phyloP scores from a whole-genome alignment of 1,140 invertebrate species.

The Drosophila mauritiana region DNA sequence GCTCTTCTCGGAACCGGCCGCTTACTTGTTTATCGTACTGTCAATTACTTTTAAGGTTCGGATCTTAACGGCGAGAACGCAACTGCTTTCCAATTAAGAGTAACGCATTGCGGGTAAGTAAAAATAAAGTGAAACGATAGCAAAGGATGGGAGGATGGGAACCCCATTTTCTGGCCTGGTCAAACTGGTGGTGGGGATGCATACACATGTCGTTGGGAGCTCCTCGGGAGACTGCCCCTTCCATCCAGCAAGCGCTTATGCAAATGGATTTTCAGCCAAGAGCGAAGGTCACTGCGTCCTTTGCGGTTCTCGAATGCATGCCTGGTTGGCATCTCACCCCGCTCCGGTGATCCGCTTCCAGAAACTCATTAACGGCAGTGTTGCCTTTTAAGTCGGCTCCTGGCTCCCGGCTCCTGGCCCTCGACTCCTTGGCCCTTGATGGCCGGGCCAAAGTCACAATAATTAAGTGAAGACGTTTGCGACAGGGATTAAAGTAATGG shows the following conservation, averaged over 20 bases:
- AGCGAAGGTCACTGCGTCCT: conserved; percentile 73
- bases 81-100: conserved; percentile 72
- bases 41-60: conserved; percentile 62
- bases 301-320: conserved; percentile 65
- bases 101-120: conserved; percentile 58
- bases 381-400: conserved; percentile 61
- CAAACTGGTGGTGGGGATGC: conserved; percentile 10
- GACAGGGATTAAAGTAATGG: conserved; percentile 11
- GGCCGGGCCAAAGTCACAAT: conserved; percentile 24
- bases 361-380: conserved; percentile 74
- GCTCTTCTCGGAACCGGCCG: neutral
- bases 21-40: conserved; percentile 58
- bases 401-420: neutral
- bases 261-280: conserved; percentile 76
- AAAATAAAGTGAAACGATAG: conserved; percentile 2
- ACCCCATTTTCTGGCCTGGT: conserved; percentile 8
- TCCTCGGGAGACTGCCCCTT: neutral
- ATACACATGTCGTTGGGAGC: conserved; percentile 33
- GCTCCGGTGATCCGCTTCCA: conserved; percentile 31
- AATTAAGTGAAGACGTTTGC: conserved; percentile 43
- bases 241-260: conserved; percentile 51
- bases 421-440: conserved; percentile 9
- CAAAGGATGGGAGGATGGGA: neutral
- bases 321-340: conserved; percentile 22
- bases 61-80: conserved; percentile 52